These are phyloP conservation scores for Melanostigma gelatinosum DNA, from an alignment of 2,113 vertebrate species.

Conservation along the genomic window DNA sequence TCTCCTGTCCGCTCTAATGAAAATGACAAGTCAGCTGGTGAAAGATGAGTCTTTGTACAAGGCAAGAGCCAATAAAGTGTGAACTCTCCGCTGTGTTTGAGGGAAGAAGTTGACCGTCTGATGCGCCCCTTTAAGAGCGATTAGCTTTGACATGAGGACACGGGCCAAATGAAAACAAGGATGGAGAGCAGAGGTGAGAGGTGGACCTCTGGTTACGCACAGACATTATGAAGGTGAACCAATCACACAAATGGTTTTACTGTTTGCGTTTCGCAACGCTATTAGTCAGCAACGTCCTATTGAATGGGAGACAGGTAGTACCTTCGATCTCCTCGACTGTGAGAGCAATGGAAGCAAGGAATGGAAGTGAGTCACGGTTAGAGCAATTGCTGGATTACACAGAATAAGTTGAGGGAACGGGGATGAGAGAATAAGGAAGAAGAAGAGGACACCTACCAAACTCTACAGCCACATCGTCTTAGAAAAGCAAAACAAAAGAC, in stretches of 20 bases:
- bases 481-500: constrained; percentile 86
- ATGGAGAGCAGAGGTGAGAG: constrained; percentile 20
- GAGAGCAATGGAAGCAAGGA: constrained; percentile 83
- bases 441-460: constrained; percentile 91
- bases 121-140: background rate
- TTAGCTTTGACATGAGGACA: constrained; percentile 37
- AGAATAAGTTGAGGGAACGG: constrained; percentile 3
- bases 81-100: background rate
- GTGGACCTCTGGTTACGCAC: constrained; percentile 24
- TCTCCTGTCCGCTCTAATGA: constrained; percentile 23
- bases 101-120: background rate
- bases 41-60: constrained; percentile 27
- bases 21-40: constrained; percentile 4
- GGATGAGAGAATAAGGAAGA: constrained; percentile 61
- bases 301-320: constrained; percentile 72
- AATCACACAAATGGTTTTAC: constrained; percentile 34
- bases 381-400: constrained; percentile 18
- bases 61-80: background rate
- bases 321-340: constrained; percentile 91
- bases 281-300: constrained; percentile 31
- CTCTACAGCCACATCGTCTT: constrained; percentile 94
- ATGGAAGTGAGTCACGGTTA: constrained; percentile 82
- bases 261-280: background rate
- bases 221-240: constrained; percentile 18
- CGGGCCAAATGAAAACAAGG: constrained; percentile 33